Base-by-base conservation (phyloP, 2,888 invertebrate genomes). In the Boloria euphrosyne region DNA sequence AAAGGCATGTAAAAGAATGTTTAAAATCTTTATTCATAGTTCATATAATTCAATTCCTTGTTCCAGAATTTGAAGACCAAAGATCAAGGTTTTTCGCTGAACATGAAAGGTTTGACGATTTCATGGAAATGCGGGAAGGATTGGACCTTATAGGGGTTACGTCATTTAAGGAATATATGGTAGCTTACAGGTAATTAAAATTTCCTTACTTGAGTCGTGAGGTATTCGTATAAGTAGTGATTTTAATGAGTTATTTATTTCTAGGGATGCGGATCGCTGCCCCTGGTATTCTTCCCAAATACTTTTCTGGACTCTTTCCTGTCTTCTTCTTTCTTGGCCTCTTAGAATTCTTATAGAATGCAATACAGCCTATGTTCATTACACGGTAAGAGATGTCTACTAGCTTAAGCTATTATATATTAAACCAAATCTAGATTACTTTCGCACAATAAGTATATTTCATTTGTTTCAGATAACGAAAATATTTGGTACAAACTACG, bases 111-210 rank as follows among this genome's bases (percentile, higher is more conserved):
- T 93, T 95, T 66, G 97, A 97, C 78, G 96, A 97, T 83, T 97
- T 96, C 83, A 95, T 96, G 95, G 96, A 97, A 86, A 96, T 96
- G 93, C 89, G 95, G 1, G 96, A 97, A 80, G 96, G 96, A 0
- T 89, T 97, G 71, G 96, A 96, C 79, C 90, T 97, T 18, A 93
- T 94, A 14, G 94, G 94, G 75, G 93, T 94, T 70, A 90, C 89
- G 71, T 90, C 91, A 5, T 93, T 93, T 76, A 93, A 93, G 72
- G 93, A 93, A 79, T 92, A 93, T 72, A 92, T 93, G 88, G 92
- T 93, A 16, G 93, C 93, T 58, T 93, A 93, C 79, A 91, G 93
- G 93, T 92, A 80, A 73, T 22, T 16, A 46, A 10, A 4, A 14
- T 31, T 44, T 14, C 7, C 10, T 1, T 38, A 49, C 46, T 4